Base-by-base conservation (phyloP, 2,113 vertebrate species). In the Dolichallabes microphthalmus region DNA sequence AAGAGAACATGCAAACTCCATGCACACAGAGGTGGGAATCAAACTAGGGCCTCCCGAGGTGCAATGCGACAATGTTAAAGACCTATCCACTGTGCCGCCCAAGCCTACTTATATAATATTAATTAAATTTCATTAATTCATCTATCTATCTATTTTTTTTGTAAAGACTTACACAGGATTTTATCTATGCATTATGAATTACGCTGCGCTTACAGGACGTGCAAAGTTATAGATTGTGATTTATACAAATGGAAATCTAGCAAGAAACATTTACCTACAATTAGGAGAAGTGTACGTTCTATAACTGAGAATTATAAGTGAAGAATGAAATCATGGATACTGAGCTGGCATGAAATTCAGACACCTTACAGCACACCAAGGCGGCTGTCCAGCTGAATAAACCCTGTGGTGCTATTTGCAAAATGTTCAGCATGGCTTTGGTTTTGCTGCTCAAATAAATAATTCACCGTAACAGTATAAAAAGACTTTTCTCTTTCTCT, bases 361-460 rank as follows among this genome's bases (percentile, higher is more conserved):
- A 63, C 83, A 82, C 69, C 60, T 77, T 50, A 13, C 68, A 20
- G 45, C 55, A 58, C 66, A 73, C 27, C 60, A 69, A 79, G 81
- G 52, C 14, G 71, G 83, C 20, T 55, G 82, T 88, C 85, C 88
- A 89, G 87, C 89, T 90, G 91, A 86, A 85, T 84, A 87, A 89
- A 86, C 76, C 85, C 87, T 17, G 45, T 79, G 35, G 82, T 74
- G 84, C 82, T 74, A 76, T 60, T 87, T 82, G 87, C 82, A 85
- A 83, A 90, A 88, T 64, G 84, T 88, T 88, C 88, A 85, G 83
- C 19, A 58, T 82, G 77, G 84, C 82, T 82, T 71, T 81, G 76
- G 88, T 58, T 78, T 86, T 85, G 80, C 77, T 57, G 75, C 86
- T 76, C 87, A 91, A 90, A 91, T 89, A 91, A 91, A 91, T 83